phyloP scores from a whole-genome alignment of 2,797 vertebrate species.

The Gadopsis marmoratus region DNA sequence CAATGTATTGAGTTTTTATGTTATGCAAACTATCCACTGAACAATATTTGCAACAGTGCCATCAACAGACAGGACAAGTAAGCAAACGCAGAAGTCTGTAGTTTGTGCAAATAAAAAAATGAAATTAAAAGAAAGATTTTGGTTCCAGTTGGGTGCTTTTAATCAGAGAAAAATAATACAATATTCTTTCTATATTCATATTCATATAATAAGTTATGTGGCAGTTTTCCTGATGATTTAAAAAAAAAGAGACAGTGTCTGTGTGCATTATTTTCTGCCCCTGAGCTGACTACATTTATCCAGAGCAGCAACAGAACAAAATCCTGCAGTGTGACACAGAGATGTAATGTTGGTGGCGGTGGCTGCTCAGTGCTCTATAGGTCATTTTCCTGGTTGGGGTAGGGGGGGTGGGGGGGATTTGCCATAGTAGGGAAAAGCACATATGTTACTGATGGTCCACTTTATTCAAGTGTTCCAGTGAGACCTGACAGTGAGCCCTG shows the following conservation, averaged over 20 bases:
- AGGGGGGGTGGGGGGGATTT: not conserved
- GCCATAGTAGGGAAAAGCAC: not conserved
- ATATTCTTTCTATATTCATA: slow-evolving; percentile 33
- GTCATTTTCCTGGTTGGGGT: not conserved
- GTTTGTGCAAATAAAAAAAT: slow-evolving; percentile 35
- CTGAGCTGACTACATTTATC: slow-evolving; percentile 17
- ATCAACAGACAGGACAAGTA: slow-evolving; percentile 49
- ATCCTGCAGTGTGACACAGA: not conserved
- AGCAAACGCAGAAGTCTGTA: slow-evolving; percentile 21
- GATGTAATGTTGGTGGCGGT: not conserved
- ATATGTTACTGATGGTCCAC: not conserved
- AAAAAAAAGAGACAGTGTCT: not conserved
- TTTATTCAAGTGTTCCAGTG: not conserved
- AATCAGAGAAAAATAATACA: slow-evolving; percentile 45
- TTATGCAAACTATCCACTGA: slow-evolving; percentile 41
- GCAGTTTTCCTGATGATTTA: slow-evolving; percentile 12
- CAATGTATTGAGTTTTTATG: slow-evolving; percentile 38
- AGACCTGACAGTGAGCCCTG: not conserved
- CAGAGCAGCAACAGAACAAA: not conserved
- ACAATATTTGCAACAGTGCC: slow-evolving; percentile 25
- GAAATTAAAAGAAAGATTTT: slow-evolving; percentile 43
- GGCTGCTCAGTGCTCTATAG: not conserved
- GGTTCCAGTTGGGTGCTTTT: slow-evolving; percentile 49
- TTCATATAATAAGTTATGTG: slow-evolving; percentile 29
- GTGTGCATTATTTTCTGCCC: slow-evolving; percentile 17